phyloP scores from a whole-genome alignment of 2,888 invertebrate genomes.

The Caradrina clavipalpis region DNA sequence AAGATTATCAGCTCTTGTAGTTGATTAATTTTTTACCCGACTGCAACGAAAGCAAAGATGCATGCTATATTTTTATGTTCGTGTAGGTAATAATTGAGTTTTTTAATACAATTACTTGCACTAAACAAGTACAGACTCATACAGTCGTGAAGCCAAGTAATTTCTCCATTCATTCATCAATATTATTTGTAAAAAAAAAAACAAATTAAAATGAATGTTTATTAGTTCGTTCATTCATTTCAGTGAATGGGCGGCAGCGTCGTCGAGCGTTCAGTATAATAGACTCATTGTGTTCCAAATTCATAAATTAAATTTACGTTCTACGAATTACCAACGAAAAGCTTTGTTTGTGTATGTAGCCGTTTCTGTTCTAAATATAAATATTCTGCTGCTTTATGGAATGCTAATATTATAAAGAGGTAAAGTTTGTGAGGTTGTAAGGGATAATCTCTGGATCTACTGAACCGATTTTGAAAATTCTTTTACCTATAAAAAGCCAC shows the following conservation, averaged over 20 bases:
- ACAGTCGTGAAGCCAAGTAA: not conserved
- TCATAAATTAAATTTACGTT: conserved; percentile 12
- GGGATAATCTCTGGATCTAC: too few species aligned
- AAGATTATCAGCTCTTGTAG: too few species aligned
- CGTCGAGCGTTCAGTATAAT: conserved; percentile 12
- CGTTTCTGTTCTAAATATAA: conserved; percentile 23
- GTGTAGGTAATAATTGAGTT: too few species aligned
- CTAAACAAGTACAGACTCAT: too few species aligned
- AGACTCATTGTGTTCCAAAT: conserved; percentile 23
- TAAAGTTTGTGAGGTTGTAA: too few species aligned
- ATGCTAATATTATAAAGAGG: too few species aligned
- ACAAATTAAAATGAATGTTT: conserved; percentile 9
- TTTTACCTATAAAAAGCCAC: too few species aligned
- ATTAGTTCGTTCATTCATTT: conserved; percentile 25
- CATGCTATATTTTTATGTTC: too few species aligned
- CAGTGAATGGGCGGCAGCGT: not conserved
- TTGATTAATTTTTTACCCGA: too few species aligned
- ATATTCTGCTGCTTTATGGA: not conserved
- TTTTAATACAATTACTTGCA: too few species aligned
- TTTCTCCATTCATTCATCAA: conserved; percentile 11
- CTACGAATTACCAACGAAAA: not conserved
- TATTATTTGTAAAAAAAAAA: conserved; percentile 1
- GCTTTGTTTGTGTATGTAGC: not conserved
- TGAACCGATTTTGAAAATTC: too few species aligned
- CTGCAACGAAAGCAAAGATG: too few species aligned